A percentile compares a stretch with the other conserved stretches of the same genome.
phyloP scores from a whole-genome alignment of 2,113 vertebrate species.

The Phylloscopus trochiloides region DNA sequence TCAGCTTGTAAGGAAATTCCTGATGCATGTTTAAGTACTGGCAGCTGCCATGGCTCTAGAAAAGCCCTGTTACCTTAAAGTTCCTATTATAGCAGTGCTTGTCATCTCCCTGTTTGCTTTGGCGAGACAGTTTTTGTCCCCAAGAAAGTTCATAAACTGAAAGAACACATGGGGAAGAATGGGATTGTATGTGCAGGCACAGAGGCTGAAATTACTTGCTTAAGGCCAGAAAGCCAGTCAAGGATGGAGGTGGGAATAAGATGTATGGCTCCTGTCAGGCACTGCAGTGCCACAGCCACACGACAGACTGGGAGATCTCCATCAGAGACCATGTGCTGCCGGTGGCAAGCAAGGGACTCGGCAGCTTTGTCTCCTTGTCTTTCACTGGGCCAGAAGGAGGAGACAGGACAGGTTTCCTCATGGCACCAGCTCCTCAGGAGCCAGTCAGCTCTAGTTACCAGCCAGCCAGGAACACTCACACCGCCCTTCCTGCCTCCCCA shows the following conservation, averaged over 20 bases:
- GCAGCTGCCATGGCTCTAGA: neutral
- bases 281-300: neutral
- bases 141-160: neutral
- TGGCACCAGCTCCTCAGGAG: neutral
- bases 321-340: fast-evolving
- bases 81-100: neutral
- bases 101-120: neutral
- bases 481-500: fast-evolving
- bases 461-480: neutral
- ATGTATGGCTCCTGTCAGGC: neutral
- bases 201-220: neutral
- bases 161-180: neutral
- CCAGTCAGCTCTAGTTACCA: neutral
- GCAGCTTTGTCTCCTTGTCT: neutral
- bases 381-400: neutral
- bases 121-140: neutral
- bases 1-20: conserved; percentile 9
- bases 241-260: neutral
- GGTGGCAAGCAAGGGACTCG: fast-evolving
- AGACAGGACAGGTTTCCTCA: neutral
- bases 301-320: neutral
- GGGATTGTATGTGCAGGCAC: neutral
- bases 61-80: neutral
- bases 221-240: neutral
- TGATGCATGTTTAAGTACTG: neutral